Conservation (phyloP, 2,888 invertebrate genomes). For the Pollenia angustigena region DNA sequence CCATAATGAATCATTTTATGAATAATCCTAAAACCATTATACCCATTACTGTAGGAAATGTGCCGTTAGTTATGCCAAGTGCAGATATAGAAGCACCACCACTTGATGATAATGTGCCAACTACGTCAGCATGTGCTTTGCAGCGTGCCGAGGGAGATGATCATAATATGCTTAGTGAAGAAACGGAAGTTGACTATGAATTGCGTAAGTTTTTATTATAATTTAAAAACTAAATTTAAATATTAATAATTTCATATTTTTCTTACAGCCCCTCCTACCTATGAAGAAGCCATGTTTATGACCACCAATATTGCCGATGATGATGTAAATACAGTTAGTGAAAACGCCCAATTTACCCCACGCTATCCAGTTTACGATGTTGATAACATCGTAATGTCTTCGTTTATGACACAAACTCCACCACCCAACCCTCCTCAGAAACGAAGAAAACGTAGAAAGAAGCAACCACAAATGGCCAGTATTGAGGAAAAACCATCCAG, state of each 20-base stretch:
- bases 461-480: background rate
- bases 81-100: background rate
- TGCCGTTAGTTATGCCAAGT: slow-evolving; percentile 78
- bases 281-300: slow-evolving; percentile 83
- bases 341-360: slow-evolving; percentile 80
- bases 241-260: slow-evolving; percentile 19
- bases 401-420: slow-evolving; percentile 74
- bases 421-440: slow-evolving; percentile 79
- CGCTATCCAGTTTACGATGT: slow-evolving; percentile 83
- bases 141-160: slow-evolving; percentile 74
- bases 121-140: slow-evolving; percentile 79
- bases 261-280: slow-evolving; percentile 82
- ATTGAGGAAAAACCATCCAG: slow-evolving; percentile 72
- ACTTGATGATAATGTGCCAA: slow-evolving; percentile 77
- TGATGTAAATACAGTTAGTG: slow-evolving; percentile 80
- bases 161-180: slow-evolving; percentile 73
- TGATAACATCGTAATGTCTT: slow-evolving; percentile 70
- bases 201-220: slow-evolving; percentile 75
- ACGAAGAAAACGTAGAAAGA: slow-evolving; percentile 68
- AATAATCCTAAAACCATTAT: slow-evolving; percentile 79
- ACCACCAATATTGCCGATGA: slow-evolving; percentile 81
- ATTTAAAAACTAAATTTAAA: background rate
- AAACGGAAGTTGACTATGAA: slow-evolving; percentile 76
- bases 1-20: slow-evolving; percentile 80
- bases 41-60: slow-evolving; percentile 83